Evolutionary conservation across 2,113 vertebrate genomes (phyloP), one percentile per base, ranked within the genome.

Genomic region (Hippoglossus stenolepis): DNA sequence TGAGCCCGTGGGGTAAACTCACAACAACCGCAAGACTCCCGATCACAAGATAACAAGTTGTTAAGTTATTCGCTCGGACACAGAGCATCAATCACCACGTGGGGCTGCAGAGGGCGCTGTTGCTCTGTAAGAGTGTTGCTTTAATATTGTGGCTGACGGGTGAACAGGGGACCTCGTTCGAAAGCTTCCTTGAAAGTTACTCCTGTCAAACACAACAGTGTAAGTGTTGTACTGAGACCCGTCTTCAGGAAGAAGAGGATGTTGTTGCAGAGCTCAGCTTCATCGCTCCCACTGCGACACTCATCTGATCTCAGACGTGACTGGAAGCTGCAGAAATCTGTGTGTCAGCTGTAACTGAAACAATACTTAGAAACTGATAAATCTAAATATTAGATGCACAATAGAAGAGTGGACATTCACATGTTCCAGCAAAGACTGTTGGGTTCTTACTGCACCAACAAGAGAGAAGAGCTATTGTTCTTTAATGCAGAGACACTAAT

Each of bases 281-380:
- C 35, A 38, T 70, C 73, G 78, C 75, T 81, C 77, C 68, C 49
- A 18, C 28, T 51, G 35, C 73, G 65, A 70, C 73, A 56, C 73
- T 75, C 70, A 45, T 71, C 58, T 82, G 35, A 79, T 72, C 54
- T 21, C 54, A 72, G 23, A 59, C 59, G 1, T 57, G 59, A 72
- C 57, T 38, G 60, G 35, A 9, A 43, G 47, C 51, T 60, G 62
- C 45, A 31, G 7, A 38, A 0, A 38, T 38, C 7, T 38, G 7
- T 35, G 35, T 38, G 35, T 38, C 35, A 38, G 35, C 35, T 38
- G 35, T 2, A 38, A 38, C 7, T 38, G 35, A 38, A 8, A 38
- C 35, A 38, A 38, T 38, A 38, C 35, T 38, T 38, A 38, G 28
- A 7, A 38, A 38, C 35, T 38, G 35, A 38, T 9, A 9, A 35